Conservation (phyloP, 92 coral and sea anemone species). For the Porites cylindrica region DNA sequence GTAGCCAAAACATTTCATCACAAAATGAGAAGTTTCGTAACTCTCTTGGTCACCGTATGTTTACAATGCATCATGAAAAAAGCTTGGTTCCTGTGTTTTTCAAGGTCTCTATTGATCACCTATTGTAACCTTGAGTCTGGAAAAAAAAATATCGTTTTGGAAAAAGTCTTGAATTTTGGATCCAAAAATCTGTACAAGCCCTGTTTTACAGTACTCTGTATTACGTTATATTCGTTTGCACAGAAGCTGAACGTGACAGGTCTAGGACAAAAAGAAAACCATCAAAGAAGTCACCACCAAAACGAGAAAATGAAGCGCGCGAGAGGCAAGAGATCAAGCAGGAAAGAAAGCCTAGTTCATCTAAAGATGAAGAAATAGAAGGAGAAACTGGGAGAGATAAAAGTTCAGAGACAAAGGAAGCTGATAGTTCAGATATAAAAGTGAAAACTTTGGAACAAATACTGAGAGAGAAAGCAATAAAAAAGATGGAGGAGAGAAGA, state of each 20-base stretch:
- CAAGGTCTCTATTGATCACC: no score
- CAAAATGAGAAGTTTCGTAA: no score
- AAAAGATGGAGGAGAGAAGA: conserved; percentile 87
- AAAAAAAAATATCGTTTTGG: no score
- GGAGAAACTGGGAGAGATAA: conserved; percentile 47
- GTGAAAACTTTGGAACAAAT: conserved; percentile 95
- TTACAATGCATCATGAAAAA: no score
- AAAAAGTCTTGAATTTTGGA: no score
- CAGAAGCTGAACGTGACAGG: conserved; percentile 35
- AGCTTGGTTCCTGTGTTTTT: no score
- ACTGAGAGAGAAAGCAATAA: conserved; percentile 90
- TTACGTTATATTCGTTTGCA: no score
- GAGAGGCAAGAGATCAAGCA: conserved; percentile 21
- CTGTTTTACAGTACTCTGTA: no score
- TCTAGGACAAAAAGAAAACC: conserved; percentile 14
- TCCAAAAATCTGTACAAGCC: no score
- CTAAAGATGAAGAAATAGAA: neutral
- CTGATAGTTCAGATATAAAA: conserved; percentile 62
- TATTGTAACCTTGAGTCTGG: no score
- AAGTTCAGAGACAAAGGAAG: conserved; percentile 43
- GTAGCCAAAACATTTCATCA: no score
- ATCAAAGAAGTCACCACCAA: conserved; percentile 20
- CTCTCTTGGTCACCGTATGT: no score
- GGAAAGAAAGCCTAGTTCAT: conserved; percentile 29
- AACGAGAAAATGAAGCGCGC: neutral